A percentile compares a stretch with the other conserved stretches of the same genome.
Conservation (phyloP, 2,888 invertebrate species). For the Anorthoa munda region DNA sequence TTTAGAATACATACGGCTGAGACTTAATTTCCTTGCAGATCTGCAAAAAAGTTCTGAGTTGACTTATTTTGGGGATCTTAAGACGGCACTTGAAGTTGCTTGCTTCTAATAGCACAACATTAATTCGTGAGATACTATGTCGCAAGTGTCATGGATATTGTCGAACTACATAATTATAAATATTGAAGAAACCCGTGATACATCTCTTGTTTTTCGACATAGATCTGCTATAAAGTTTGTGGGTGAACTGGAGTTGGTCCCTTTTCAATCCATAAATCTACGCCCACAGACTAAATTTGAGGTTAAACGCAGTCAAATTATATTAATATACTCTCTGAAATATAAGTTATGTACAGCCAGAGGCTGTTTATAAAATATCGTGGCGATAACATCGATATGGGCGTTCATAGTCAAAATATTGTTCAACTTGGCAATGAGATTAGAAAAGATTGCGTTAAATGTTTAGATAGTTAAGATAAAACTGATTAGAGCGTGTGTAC, state of each 20-base stretch:
- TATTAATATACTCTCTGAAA: constrained; percentile 49
- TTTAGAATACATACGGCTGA: constrained; percentile 24
- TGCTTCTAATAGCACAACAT: neutral
- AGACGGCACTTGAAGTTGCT: constrained; percentile 6
- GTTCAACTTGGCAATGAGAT: constrained; percentile 72
- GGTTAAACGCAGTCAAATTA: constrained; percentile 64
- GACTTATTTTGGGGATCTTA: constrained; percentile 14
- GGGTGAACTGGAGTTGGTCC: constrained; percentile 48
- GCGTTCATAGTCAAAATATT: constrained; percentile 65
- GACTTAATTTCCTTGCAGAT: constrained; percentile 23
- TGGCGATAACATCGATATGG: constrained; percentile 60
- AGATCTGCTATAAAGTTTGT: constrained; percentile 27
- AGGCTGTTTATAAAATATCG: constrained; percentile 61
- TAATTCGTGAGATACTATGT: neutral
- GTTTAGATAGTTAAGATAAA: constrained; percentile 70
- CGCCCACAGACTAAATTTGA: constrained; percentile 60
- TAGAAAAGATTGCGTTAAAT: constrained; percentile 67
- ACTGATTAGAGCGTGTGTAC: constrained; percentile 59
- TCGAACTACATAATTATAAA: neutral
- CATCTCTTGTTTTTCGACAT: constrained; percentile 28
- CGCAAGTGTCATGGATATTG: neutral
- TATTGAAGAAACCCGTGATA: constrained; percentile 17
- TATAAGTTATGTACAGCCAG: constrained; percentile 48
- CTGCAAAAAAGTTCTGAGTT: neutral
- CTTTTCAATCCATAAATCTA: constrained; percentile 66